These are phyloP conservation scores for Ganaspis sp. DNA, from an alignment of 1,140 invertebrate species.

Conservation along the genomic window DNA sequence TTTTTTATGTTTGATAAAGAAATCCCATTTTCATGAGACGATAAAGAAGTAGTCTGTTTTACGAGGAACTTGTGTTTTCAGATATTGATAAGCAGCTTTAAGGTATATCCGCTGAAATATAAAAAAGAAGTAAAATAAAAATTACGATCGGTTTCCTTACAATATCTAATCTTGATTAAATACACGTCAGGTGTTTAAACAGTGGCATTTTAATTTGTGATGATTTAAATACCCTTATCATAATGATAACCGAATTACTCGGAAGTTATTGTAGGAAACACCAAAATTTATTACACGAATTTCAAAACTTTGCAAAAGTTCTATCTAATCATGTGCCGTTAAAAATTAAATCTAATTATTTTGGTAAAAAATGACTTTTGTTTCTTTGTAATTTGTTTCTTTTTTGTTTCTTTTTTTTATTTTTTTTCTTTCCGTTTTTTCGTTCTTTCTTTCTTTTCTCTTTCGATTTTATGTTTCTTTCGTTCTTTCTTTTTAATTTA, in stretches of 20 bases:
- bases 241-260: not conserved
- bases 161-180: not conserved
- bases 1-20: not conserved
- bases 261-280: not conserved
- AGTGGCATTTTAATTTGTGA: not conserved
- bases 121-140: not conserved
- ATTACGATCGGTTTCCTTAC: not conserved
- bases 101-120: not conserved
- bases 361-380: no score
- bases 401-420: no score
- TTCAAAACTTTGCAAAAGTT: no score
- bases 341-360: no score
- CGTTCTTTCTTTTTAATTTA: no score
- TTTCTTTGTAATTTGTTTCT: no score
- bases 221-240: not conserved
- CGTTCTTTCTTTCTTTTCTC: no score
- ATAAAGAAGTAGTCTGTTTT: not conserved
- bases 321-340: no score
- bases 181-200: not conserved
- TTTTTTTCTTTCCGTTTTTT: no score
- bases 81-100: not conserved
- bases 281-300: no score
- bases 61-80: not conserved
- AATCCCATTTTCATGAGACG: not conserved
- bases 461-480: no score